Conservation (phyloP, 2,113 vertebrate genomes). For the Heterotis niloticus region DNA sequence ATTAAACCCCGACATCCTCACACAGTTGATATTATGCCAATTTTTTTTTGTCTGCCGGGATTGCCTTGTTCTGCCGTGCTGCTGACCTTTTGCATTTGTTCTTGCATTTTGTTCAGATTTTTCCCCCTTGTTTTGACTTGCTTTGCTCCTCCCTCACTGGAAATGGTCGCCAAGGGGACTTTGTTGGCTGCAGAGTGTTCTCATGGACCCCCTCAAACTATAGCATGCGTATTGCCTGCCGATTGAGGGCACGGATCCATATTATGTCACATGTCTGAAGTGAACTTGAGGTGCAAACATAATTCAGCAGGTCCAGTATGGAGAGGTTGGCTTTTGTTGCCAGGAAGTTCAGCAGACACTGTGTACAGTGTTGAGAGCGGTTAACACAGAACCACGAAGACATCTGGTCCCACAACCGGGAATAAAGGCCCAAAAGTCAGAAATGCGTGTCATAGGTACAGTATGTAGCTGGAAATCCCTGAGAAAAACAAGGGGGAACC, state of each 20-base stretch:
- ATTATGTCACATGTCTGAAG: background rate
- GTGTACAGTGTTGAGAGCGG: background rate
- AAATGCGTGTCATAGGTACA: background rate
- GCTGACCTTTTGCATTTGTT: no score
- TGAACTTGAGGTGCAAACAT: background rate
- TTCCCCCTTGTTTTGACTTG: background rate
- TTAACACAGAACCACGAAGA: background rate
- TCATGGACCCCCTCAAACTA: background rate
- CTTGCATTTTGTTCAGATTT: background rate
- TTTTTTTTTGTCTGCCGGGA: no score
- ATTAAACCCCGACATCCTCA: background rate
- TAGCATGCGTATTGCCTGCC: no score
- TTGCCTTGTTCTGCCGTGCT: no score
- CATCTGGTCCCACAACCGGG: background rate
- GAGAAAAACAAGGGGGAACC: conserved; percentile 26
- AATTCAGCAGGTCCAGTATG: background rate
- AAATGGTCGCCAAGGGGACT: background rate
- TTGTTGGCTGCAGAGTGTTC: background rate
- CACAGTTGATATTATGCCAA: background rate
- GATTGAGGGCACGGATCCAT: background rate
- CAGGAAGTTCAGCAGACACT: background rate
- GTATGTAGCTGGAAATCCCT: conserved; percentile 27
- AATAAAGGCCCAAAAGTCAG: background rate
- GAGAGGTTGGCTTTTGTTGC: background rate
- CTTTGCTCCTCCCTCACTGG: background rate